phyloP scores from a whole-genome alignment of 1,140 invertebrate genomes.

The Cheumatopsyche charites region DNA sequence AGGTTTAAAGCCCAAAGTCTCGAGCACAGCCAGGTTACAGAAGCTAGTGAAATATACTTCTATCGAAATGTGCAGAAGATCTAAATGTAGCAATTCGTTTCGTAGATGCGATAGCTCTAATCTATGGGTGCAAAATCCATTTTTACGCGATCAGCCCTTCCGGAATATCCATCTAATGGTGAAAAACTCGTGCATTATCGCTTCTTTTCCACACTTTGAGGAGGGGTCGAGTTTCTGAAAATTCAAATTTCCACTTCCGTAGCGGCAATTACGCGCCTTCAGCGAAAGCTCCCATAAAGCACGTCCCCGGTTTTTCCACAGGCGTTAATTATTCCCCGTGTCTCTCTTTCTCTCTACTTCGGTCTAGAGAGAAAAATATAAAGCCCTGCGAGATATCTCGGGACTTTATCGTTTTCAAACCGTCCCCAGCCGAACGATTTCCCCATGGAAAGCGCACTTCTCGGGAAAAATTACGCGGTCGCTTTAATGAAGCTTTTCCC shows the following conservation, averaged over 20 bases:
- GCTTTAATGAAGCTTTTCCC: conserved; percentile 16
- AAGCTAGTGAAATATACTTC: too few relatives aligned
- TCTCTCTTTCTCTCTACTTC: not conserved
- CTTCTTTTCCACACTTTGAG: not conserved
- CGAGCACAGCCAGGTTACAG: too few relatives aligned
- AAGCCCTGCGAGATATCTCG: not conserved
- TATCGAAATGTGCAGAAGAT: too few relatives aligned
- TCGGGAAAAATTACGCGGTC: conserved; percentile 9
- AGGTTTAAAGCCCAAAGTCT: too few relatives aligned
- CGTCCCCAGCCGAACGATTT: not conserved
- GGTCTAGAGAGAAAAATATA: not conserved
- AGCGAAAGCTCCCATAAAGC: not conserved
- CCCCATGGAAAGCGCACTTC: not conserved
- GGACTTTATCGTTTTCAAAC: not conserved
- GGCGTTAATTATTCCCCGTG: conserved; percentile 13
- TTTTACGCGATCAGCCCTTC: not conserved
- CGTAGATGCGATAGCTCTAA: too few relatives aligned
- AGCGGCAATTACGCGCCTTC: not conserved
- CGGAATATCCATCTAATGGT: not conserved
- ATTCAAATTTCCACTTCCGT: not conserved
- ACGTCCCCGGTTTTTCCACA: not conserved
- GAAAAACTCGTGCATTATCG: not conserved
- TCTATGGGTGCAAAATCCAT: too few relatives aligned
- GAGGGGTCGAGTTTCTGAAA: not conserved
- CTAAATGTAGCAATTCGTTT: too few relatives aligned